Evolutionary conservation across 2,113 vertebrate genomes (phyloP), one percentile per base, ranked within the genome.

Genomic region (Uria aalge): DNA sequence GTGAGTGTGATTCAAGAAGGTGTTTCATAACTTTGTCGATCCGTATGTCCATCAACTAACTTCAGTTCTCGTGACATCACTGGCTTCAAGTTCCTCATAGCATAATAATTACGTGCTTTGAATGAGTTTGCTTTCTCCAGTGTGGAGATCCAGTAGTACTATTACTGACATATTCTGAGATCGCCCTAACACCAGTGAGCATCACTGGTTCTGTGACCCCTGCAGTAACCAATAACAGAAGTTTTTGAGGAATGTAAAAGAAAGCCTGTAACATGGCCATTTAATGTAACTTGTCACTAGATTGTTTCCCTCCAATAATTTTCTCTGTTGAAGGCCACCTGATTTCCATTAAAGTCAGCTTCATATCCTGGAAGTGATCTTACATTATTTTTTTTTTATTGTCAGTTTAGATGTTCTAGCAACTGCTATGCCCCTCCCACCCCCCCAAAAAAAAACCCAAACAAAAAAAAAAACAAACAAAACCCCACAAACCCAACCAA

Each of bases 141-240:
- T 18, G 0, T 10, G 63, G 52, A 30, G 32, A 30, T 12, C 20
- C 24, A 9, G 41, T 62, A 48, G 29, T 26, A 1, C 43, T 74
- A 12, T 9, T 66, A 0, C 3, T 64, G 26, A 2, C 9, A 0
- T 26, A 8, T 7, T 68, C 22, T 69, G 67, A n/a, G 8, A 23
- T 34, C 1, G 0, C 41, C 32, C 9, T 3, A 0, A 0, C 18
- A 75, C 18, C 43, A 12, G 29, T 1, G 29, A 87, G 11, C 69
- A 12, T 15, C 81, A 22, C n/a, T 3, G 11, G 2, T 34, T 79
- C 0, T 0, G 23, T 40, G 67, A 10, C 38, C 62, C 17, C 45
- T 48, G 43, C 75, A 82, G 2, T 29, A 41, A 12, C 23, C 19
- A 27, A 3, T 50, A 40, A 11, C 45, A 34, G 13, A n/a, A 48